Evolutionary conservation across 2,113 vertebrate genomes (phyloP).

Genomic region (Atrichornis clamosus): DNA sequence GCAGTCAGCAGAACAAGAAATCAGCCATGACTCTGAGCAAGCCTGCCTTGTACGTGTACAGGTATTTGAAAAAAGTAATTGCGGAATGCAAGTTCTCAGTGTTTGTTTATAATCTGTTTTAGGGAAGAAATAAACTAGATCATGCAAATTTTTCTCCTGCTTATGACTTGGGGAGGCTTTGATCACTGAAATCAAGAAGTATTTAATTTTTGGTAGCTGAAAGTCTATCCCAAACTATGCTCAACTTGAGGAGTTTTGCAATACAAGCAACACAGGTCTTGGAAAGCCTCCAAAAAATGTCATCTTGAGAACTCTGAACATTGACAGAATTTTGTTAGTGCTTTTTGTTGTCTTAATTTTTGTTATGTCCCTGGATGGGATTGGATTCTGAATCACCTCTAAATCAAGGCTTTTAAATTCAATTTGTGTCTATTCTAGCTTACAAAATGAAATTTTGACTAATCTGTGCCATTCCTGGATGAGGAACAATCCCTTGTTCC

Average conservation of each 20-base stretch:
- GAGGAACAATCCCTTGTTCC: not conserved
- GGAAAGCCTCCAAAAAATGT: not conserved
- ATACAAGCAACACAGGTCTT: not conserved
- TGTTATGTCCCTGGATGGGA: not conserved
- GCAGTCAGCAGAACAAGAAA: not conserved
- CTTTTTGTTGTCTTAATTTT: not conserved
- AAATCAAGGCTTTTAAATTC: not conserved
- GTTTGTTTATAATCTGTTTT: not conserved
- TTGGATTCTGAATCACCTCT: not conserved
- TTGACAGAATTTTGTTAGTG: not conserved
- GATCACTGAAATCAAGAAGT: not conserved
- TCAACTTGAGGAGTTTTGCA: not conserved
- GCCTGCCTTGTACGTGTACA: not conserved
- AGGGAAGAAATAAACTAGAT: not conserved
- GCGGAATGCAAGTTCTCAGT: not conserved
- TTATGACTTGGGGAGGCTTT: not conserved
- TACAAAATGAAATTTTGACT: not conserved
- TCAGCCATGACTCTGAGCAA: not conserved
- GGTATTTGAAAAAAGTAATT: not conserved
- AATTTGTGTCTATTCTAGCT: not conserved
- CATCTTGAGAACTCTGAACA: not conserved
- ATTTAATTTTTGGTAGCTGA: not conserved
- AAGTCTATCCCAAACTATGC: not conserved
- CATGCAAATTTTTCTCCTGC: not conserved
- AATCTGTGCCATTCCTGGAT: not conserved